phyloP scores from a whole-genome alignment of 2,113 vertebrate genomes.

The Neotragus pygmaeus region DNA sequence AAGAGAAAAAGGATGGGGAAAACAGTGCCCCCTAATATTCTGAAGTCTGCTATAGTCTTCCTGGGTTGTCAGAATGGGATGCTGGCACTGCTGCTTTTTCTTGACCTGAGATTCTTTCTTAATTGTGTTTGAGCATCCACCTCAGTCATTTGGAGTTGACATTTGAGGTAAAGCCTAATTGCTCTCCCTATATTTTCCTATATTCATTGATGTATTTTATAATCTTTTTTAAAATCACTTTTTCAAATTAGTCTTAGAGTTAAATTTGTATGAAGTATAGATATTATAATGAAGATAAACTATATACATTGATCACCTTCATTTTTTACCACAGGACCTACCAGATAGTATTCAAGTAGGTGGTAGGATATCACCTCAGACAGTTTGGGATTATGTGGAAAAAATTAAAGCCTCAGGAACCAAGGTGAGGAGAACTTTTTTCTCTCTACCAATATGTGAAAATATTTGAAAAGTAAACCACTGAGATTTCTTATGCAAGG shows the following conservation, averaged over 20 bases:
- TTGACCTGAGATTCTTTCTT: neutral
- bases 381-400: conserved; percentile 98
- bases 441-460: neutral
- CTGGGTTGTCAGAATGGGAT: neutral
- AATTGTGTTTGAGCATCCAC: neutral
- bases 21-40: neutral
- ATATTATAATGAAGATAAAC: neutral
- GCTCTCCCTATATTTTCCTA: neutral
- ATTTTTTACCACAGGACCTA: conserved; percentile 85
- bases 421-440: conserved; percentile 83
- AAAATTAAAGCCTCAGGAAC: conserved; percentile 98
- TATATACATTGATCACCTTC: neutral
- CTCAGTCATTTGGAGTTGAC: neutral
- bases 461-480: neutral
- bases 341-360: conserved; percentile 97
- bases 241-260: conserved; percentile 6
- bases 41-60: neutral
- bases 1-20: accelerated
- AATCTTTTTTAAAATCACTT: neutral
- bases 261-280: neutral
- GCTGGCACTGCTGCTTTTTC: neutral
- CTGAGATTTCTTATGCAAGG: neutral
- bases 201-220: neutral
- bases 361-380: conserved; percentile 96
- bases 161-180: neutral